Evolutionary conservation across 2,797 vertebrate genomes (phyloP).

Genomic region (Arremon brunneinucha): DNA sequence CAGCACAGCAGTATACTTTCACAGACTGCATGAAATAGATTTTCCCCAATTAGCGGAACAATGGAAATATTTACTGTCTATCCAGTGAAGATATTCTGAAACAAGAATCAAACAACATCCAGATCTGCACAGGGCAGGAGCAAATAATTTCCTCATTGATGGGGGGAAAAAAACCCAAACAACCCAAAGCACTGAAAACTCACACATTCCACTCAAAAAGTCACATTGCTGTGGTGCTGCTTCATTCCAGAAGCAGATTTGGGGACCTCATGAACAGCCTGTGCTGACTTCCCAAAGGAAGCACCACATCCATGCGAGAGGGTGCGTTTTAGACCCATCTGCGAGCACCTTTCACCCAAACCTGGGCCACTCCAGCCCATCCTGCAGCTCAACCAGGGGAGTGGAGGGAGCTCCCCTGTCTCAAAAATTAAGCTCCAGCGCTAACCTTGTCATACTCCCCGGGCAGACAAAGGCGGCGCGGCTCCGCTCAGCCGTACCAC

Average conservation of each 20-base stretch:
- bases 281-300: not conserved
- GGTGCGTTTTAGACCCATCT: not conserved
- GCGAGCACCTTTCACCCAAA: not conserved
- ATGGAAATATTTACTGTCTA: conserved; percentile 59
- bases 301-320: accelerated
- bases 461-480: conserved; percentile 62
- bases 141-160: not conserved
- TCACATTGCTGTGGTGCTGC: not conserved
- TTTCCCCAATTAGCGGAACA: conserved; percentile 48
- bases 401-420: conserved; percentile 4
- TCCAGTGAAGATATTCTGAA: conserved; percentile 50
- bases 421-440: conserved; percentile 68
- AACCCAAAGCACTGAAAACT: not conserved
- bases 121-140: not conserved
- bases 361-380: not conserved
- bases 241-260: not conserved
- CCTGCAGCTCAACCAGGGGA: not conserved
- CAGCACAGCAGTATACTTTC: conserved; percentile 53
- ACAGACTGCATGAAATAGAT: conserved; percentile 55
- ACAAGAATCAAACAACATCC: conserved; percentile 18
- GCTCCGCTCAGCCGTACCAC: conserved; percentile 60
- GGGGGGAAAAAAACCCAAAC: not conserved
- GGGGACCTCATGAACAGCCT: not conserved
- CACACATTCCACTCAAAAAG: not conserved
- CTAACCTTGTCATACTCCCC: conserved; percentile 68